These are phyloP conservation scores for Labrus mixtus DNA, from an alignment of 2,113 vertebrate genomes.

Conservation along the genomic window DNA sequence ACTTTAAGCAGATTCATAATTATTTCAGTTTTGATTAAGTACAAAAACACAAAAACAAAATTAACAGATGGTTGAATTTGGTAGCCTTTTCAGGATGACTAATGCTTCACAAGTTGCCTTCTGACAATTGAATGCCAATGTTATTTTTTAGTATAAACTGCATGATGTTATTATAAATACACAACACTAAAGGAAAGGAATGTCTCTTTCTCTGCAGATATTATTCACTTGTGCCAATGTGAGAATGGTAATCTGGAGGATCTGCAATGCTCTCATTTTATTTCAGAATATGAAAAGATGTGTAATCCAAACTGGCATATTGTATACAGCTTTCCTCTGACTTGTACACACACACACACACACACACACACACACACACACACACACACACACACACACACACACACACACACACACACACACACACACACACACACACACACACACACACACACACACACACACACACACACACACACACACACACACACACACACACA, in stretches of 20 bases:
- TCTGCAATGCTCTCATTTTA: background rate
- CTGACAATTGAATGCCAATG: background rate
- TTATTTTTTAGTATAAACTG: background rate
- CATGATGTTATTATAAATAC: background rate
- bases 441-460: no score
- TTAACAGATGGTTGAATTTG: background rate
- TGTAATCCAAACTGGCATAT: background rate
- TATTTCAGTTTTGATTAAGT: background rate
- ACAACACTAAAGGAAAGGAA: background rate
- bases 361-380: background rate
- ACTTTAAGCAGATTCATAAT: background rate
- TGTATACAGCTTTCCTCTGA: background rate
- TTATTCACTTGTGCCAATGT: background rate
- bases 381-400: no score
- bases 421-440: no score
- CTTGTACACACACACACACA: constrained; percentile 10
- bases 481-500: no score
- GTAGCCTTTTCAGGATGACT: background rate
- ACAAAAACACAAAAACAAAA: background rate
- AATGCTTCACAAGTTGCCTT: background rate
- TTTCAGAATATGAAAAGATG: background rate
- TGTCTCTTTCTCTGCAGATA: background rate
- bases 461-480: no score
- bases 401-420: no score
- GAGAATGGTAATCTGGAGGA: background rate